phyloP scores from a whole-genome alignment of 2,797 vertebrate genomes.

The Hypotaenidia okinawae region DNA sequence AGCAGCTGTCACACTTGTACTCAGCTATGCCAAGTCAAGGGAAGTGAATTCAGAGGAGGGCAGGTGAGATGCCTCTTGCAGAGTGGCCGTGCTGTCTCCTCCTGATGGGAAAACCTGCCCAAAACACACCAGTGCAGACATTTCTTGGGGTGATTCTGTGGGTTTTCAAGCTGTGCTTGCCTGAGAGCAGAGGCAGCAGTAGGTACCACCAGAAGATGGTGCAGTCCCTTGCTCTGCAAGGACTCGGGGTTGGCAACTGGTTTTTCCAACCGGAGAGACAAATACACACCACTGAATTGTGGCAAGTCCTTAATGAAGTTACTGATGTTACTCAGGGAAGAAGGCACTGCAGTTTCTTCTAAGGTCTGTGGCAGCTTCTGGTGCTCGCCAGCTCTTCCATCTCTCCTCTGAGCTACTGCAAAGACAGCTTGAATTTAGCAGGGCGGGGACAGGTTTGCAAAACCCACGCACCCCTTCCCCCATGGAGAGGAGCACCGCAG shows the following conservation, averaged over 20 bases:
- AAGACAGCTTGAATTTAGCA: not conserved
- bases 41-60: accelerated
- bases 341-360: not conserved
- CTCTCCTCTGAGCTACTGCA: accelerated
- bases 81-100: accelerated
- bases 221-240: not conserved
- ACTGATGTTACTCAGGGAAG: not conserved
- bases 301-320: not conserved
- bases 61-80: not conserved
- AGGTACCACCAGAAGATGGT: not conserved
- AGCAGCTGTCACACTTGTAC: not conserved
- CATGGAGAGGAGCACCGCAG: not conserved
- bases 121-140: not conserved
- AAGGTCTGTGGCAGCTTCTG: not conserved
- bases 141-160: not conserved
- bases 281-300: accelerated
- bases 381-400: not conserved
- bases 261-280: not conserved
- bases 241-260: not conserved
- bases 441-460: not conserved
- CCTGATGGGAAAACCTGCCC: not conserved
- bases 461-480: not conserved
- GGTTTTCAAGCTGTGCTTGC: accelerated
- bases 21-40: not conserved
- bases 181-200: not conserved